Base-by-base conservation (phyloP, 2,113 vertebrate species). In the Myodes glareolus region DNA sequence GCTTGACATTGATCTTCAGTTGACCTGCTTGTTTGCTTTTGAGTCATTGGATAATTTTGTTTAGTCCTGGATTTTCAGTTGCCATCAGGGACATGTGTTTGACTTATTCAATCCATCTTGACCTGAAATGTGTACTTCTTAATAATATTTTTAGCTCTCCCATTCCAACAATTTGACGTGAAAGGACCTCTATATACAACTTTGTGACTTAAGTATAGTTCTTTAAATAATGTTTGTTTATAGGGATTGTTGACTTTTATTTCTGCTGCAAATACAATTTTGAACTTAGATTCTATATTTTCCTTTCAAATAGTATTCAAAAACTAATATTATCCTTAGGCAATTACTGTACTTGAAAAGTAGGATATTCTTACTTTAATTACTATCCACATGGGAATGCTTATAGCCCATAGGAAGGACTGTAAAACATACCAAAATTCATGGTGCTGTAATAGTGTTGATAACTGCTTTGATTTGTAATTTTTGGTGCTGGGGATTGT, bases 261-360 rank as follows among this genome's bases (percentile, higher is more conserved):
- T 39, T 76, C 89, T 67, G 5, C 92, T 94, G n/a, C 19, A 90
- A 81, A 73, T 50, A 23, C 21, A 93, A 5, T 75, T 92, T 96
- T 87, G 82, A 94, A 52, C 31, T 82, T 91, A 85, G 52, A 86
- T 89, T 97, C 47, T 91, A 77, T 84, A 87, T 4, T 19, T 96
- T 92, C 47, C 39, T 96, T 92, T 91, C 78, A 65, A 95, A 58
- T 3, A 50, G 47, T 92, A 58, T 84, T 95, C 39, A 91, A 45
- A 92, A 81, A 72, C n/a, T 84, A 76, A 31, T 89, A 23, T 77
- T 92, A 86, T 68, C 29, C 42, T 52, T 63, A 84, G 88, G 39
- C 12, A 73, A 5, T 61, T 94, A n/a, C 10, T 47, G 55, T 75
- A 10, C 55, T 94, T 90, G 42, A 96, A 45, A 96, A 95, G 94